Base-by-base conservation (phyloP, 2,888 invertebrate genomes). In the Arge pagana region DNA sequence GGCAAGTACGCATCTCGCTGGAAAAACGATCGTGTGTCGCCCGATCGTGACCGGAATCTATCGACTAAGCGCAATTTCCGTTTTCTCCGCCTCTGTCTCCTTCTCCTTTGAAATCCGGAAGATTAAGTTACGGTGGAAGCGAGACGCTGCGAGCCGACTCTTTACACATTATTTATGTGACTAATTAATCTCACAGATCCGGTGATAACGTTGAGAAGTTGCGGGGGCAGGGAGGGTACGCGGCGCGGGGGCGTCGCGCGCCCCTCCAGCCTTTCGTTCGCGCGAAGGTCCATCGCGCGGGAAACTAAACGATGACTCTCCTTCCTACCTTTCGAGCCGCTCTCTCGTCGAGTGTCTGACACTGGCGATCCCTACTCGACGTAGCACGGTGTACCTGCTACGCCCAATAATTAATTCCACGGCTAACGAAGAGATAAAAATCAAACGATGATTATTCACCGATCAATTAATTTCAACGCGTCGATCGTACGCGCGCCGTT, bases 141-240 rank as follows among this genome's bases (percentile, higher is more conserved):
- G 33, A 19, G 24, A 28, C 50, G 26, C 56, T 50, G 42, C 36
- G 53, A 41, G 54, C 56, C 55, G 55, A 56, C 61, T 59, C 61
- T 61, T 53, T 50, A 37, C 57, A 59, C 56, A 60, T 62, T 62
- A 64, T 63, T 62, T 60, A 65, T 59, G 59, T 43, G 58, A 55
- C 58, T 62, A 63, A 64, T 64, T 63, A 62, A 64, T 64, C 60
- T 60, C 61, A 53, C 56, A 61, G 58, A 60, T 61, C 61, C 62
- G 56, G 59, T 63, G 60, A 63, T 63, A 64, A 63, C 57, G 54
- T 43, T 45, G 56, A 54, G 57, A 55, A 56, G 54, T 48, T 49
- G 54, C 59, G 58, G 53, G 56, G 50, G 50, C 42, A 39, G 51
- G 57, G 55, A 61, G 52, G 60, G 60, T 54, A 57, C 31, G 15